A percentile compares a stretch with the other conserved stretches of the same genome.
Conservation (phyloP, 2,797 vertebrate species). For the Enteromius fasciolatus region DNA sequence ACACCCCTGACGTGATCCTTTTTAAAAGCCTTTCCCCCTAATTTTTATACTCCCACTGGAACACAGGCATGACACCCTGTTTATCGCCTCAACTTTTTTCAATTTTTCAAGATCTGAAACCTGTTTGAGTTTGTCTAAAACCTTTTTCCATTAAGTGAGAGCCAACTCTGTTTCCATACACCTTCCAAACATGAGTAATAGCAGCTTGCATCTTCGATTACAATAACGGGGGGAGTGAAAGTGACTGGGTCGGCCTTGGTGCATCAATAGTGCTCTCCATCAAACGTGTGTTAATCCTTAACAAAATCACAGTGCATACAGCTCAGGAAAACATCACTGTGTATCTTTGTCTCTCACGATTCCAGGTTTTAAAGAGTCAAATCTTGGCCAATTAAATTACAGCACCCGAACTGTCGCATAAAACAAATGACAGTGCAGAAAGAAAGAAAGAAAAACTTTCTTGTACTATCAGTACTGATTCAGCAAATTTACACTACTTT, state of each 20-base stretch:
- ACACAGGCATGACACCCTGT: conserved; percentile 53
- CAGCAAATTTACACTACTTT: neutral
- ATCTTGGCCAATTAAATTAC: neutral
- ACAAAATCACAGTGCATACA: neutral
- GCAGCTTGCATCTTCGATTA: conserved; percentile 53
- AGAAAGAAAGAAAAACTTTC: too few species aligned
- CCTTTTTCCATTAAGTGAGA: conserved; percentile 56
- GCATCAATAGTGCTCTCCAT: conserved; percentile 21
- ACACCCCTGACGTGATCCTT: conserved; percentile 46
- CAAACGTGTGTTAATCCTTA: conserved; percentile 28
- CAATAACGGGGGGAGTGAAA: conserved; percentile 47
- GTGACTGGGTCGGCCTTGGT: conserved; percentile 34
- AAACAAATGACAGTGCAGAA: neutral
- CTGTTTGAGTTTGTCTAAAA: conserved; percentile 54
- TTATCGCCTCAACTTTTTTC: conserved; percentile 53
- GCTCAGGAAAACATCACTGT: neutral
- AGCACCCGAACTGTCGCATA: neutral
- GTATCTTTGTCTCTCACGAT: neutral
- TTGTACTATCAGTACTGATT: conserved; percentile 1
- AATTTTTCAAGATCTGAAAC: conserved; percentile 58
- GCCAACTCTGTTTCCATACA: conserved; percentile 55
- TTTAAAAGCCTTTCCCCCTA: conserved; percentile 49
- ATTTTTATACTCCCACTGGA: conserved; percentile 49
- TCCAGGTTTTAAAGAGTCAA: neutral
- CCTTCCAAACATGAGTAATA: conserved; percentile 51